Percentiles rank a stretch among this genome's conserved stretches.
Conservation (phyloP, 2,797 vertebrate genomes). For the Chelon auratus region DNA sequence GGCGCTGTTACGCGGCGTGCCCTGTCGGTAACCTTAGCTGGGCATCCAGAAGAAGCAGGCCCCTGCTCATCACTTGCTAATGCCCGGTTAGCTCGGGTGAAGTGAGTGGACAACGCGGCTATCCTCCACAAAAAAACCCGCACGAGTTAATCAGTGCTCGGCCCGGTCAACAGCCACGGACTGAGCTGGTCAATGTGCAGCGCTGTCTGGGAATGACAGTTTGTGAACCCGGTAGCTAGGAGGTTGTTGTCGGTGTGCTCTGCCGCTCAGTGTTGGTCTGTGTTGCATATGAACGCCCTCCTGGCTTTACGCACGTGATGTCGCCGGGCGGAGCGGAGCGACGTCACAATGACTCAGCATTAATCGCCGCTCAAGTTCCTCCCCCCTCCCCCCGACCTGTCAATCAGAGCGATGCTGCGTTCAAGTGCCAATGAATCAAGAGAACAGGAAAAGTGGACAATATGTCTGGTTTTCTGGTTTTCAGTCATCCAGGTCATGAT, state of each 20-base stretch:
- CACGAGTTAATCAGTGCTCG: neutral
- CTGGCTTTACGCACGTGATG: slow-evolving; percentile 69
- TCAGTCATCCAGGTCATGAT: no score
- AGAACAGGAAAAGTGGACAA: neutral
- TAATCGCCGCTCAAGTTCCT: slow-evolving; percentile 15
- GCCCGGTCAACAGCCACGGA: neutral
- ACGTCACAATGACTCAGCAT: slow-evolving; percentile 84
- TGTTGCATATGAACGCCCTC: slow-evolving; percentile 51
- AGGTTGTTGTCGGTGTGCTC: neutral
- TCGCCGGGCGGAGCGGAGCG: slow-evolving; percentile 5
- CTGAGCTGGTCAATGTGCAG: neutral
- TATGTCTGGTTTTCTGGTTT: no score
- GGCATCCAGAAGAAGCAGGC: slow-evolving; percentile 63
- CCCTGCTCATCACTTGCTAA: slow-evolving; percentile 77
- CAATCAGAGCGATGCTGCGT: slow-evolving; percentile 11
- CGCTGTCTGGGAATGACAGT: slow-evolving; percentile 12
- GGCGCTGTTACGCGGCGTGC: slow-evolving; percentile 36
- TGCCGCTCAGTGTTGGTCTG: neutral
- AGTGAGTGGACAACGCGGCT: slow-evolving; percentile 10
- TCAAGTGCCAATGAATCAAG: neutral
- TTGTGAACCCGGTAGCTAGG: neutral
- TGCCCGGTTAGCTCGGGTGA: slow-evolving; percentile 53
- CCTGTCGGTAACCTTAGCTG: slow-evolving; percentile 58
- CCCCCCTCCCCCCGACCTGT: slow-evolving; percentile 38
- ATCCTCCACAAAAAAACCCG: neutral